Evolutionary conservation across 2,888 invertebrate species (phyloP).

Genomic region (Eucera pruinosa): DNA sequence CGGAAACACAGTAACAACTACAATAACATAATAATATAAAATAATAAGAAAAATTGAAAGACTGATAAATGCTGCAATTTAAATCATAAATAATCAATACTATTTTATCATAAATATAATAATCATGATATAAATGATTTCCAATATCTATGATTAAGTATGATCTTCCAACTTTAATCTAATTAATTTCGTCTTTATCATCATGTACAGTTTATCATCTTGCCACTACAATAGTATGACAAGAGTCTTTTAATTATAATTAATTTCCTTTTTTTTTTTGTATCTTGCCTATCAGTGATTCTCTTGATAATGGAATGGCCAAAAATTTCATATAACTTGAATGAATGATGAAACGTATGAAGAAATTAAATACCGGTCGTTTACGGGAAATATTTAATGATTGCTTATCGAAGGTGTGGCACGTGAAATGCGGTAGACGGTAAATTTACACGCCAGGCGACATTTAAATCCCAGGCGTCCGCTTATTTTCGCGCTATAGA

Average conservation of each 20-base stretch:
- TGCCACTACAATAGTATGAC: too few species aligned
- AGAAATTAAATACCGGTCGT: slow-evolving; percentile 3
- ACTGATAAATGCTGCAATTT: too few species aligned
- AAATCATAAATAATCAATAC: too few species aligned
- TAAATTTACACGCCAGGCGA: slow-evolving; percentile 19
- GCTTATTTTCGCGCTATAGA: slow-evolving; percentile 24
- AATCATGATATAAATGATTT: too few species aligned
- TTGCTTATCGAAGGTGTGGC: slow-evolving; percentile 26
- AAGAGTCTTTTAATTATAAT: not conserved
- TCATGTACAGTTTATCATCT: too few species aligned
- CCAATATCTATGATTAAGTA: not conserved
- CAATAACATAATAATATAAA: not conserved
- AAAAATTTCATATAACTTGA: not conserved
- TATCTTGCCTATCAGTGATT: not conserved
- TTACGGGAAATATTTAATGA: slow-evolving; percentile 12
- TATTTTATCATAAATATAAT: too few species aligned
- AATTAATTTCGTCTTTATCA: not conserved
- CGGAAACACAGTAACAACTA: not conserved
- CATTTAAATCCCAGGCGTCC: slow-evolving; percentile 35
- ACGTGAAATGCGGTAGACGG: slow-evolving; percentile 1
- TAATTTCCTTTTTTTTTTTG: not conserved
- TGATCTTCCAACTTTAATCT: too few species aligned
- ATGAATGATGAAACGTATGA: not conserved
- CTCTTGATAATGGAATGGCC: not conserved
- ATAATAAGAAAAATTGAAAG: not conserved